These are phyloP conservation scores for Xylocopa sonorina DNA, from an alignment of 1,140 invertebrate species.

Conservation along the genomic window DNA sequence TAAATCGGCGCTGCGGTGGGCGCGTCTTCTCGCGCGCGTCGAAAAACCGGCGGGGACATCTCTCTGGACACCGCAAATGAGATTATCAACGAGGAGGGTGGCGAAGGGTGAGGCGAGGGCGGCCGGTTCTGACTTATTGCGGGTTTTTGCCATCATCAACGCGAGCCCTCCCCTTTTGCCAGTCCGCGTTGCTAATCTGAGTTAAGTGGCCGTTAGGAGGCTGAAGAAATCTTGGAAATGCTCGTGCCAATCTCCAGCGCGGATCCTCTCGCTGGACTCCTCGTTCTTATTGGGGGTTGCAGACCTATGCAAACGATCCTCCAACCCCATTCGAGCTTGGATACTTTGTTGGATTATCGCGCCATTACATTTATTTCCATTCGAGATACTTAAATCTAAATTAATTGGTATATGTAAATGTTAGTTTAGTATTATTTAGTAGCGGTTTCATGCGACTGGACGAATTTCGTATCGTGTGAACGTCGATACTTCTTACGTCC, in stretches of 20 bases:
- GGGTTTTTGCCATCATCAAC: slow-evolving; percentile 48
- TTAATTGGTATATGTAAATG: too few relatives aligned
- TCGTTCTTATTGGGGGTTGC: neutral
- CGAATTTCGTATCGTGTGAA: too few relatives aligned
- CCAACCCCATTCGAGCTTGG: neutral
- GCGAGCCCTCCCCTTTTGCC: neutral
- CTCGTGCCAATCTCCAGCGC: slow-evolving; percentile 17
- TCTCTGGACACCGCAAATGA: slow-evolving; percentile 25
- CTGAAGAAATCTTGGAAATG: slow-evolving; percentile 54
- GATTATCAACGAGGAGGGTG: slow-evolving; percentile 35
- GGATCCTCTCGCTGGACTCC: neutral
- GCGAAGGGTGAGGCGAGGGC: too few relatives aligned
- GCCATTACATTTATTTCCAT: too few relatives aligned
- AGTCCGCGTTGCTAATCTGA: slow-evolving; percentile 65
- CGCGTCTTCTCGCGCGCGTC: neutral
- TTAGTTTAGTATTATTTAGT: too few relatives aligned
- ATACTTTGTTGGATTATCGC: too few relatives aligned
- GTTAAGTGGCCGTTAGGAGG: slow-evolving; percentile 64
- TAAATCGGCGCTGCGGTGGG: slow-evolving; percentile 11
- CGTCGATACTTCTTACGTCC: too few relatives aligned
- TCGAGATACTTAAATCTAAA: too few relatives aligned
- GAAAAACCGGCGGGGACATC: slow-evolving; percentile 20
- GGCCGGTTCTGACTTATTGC: slow-evolving; percentile 46
- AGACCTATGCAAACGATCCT: slow-evolving; percentile 2
- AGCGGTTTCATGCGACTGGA: too few relatives aligned